Evolutionary conservation across 2,888 invertebrate genomes (phyloP), one percentile per base, ranked within the genome.

Genomic region (Ypsolopha sequella): DNA sequence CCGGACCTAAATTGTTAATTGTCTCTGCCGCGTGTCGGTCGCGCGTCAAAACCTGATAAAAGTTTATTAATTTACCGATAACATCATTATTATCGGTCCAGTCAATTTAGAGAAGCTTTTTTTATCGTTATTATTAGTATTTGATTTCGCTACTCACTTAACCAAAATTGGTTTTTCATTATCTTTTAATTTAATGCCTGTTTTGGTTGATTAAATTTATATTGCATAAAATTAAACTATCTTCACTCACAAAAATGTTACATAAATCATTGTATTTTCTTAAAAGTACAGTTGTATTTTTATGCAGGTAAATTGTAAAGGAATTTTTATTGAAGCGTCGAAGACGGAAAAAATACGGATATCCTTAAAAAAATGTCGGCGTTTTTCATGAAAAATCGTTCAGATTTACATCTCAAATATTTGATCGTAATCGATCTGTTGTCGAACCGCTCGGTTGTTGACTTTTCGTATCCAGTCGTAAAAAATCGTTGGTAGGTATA

Each of bases 31-130:
- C 43, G 43, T 43, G 43, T 14, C 43, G 7, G 43, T 13, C 43
- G 13, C 13, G 9, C 13, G 43, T 6, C 43, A 9, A 14, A 4
- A 7, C 8, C 39, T 39, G 48, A 49, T 49, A 49, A 41, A 33
- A 33, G 7, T 41, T n/a, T 49, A 49, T 49, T 49, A 49, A 49
- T 49, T 38, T 49, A 14, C n/a, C 38, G 48, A 49, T 49, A 49
- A 41, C 39, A 38, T 33, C 33, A 6, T 49, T 49, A 49, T 41
- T 49, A 49, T 49, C 43, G 13, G 43, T 43, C 24, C 3, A 43
- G 43, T 43, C 24, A 14, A 43, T 43, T 43, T 24, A 43, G 9
- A 43, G 14, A 43, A 43, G 43, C 43, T 43, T 9, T 4, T 14
- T 13, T 10, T 14, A 43, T 43, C 14, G 3, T 43, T 43, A 43